Percentiles rank a stretch among this genome's conserved stretches.
Evolutionary conservation across 2,888 invertebrate genomes (phyloP).

Genomic region (Stratiomys singularior): DNA sequence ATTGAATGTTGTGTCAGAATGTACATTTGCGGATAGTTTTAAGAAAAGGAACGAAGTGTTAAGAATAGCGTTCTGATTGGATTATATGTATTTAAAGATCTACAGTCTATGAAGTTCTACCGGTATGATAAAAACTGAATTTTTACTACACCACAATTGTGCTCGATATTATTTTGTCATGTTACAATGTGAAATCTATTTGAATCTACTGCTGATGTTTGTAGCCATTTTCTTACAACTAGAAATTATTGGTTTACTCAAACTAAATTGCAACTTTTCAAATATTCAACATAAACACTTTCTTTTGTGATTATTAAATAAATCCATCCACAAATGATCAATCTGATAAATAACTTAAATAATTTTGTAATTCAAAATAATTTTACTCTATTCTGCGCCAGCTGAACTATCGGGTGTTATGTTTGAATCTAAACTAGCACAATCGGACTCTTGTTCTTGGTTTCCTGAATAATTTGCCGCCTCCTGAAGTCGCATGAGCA

Average conservation of each 20-base stretch:
- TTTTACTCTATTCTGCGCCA: constrained; percentile 61
- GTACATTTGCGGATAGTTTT: constrained; percentile 10
- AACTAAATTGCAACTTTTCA: too few species aligned
- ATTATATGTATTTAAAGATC: too few species aligned
- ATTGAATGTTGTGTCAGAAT: neutral
- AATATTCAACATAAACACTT: neutral
- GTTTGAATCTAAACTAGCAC: constrained; percentile 84
- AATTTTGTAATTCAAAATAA: neutral
- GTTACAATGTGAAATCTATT: too few species aligned
- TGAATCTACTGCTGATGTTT: too few species aligned
- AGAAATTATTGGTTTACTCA: too few species aligned
- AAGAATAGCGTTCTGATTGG: too few species aligned
- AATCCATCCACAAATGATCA: constrained; percentile 12
- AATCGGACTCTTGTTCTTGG: constrained; percentile 91
- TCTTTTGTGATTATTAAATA: neutral
- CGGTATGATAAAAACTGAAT: too few species aligned
- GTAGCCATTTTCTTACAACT: too few species aligned
- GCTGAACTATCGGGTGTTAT: constrained; percentile 76
- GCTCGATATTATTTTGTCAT: neutral
- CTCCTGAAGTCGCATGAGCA: constrained; percentile 95
- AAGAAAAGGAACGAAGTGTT: too few species aligned
- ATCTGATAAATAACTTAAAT: neutral
- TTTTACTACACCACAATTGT: neutral
- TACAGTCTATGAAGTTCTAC: too few species aligned
- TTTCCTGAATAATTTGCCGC: constrained; percentile 93